Percentiles rank a stretch among this genome's conserved stretches.
Conservation (phyloP, 2,113 vertebrate genomes). For the Ovibos moschatus region DNA sequence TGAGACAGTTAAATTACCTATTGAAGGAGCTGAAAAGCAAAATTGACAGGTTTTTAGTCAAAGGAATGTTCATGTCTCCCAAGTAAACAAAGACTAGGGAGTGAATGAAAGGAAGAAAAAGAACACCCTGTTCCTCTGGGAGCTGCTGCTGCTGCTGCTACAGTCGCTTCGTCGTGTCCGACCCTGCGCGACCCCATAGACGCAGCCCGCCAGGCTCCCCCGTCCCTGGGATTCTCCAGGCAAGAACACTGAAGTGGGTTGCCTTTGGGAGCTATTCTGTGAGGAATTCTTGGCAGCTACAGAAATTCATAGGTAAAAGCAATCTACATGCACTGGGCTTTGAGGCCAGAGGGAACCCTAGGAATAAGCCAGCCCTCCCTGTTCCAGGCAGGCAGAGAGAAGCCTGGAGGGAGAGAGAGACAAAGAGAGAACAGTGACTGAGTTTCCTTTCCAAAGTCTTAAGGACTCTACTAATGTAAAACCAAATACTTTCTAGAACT, state of each 20-base stretch:
- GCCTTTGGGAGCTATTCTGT: not conserved
- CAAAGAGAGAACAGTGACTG: fast-evolving
- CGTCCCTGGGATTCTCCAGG: too few relatives aligned
- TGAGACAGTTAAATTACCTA: constrained; percentile 45
- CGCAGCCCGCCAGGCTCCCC: too few relatives aligned
- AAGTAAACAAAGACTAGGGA: constrained; percentile 32
- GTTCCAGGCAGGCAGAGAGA: fast-evolving
- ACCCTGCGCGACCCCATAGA: too few relatives aligned
- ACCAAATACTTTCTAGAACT: not conserved
- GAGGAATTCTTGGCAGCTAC: not conserved
- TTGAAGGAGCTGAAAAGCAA: not conserved
- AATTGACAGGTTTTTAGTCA: constrained; percentile 19
- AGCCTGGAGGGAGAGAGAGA: not conserved
- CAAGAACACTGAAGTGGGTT: too few relatives aligned
- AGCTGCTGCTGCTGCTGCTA: not conserved
- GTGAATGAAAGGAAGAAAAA: not conserved
- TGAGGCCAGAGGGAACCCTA: not conserved
- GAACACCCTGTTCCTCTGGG: not conserved
- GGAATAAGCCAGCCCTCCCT: fast-evolving
- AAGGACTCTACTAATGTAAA: not conserved
- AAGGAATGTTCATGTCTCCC: not conserved
- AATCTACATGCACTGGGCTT: not conserved
- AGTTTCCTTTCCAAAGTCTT: not conserved
- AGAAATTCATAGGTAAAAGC: not conserved
- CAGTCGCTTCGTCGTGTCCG: too few relatives aligned